Evolutionary conservation across 2,797 vertebrate genomes (phyloP), one percentile per base, ranked within the genome.

Genomic region (Manis pentadactyla): DNA sequence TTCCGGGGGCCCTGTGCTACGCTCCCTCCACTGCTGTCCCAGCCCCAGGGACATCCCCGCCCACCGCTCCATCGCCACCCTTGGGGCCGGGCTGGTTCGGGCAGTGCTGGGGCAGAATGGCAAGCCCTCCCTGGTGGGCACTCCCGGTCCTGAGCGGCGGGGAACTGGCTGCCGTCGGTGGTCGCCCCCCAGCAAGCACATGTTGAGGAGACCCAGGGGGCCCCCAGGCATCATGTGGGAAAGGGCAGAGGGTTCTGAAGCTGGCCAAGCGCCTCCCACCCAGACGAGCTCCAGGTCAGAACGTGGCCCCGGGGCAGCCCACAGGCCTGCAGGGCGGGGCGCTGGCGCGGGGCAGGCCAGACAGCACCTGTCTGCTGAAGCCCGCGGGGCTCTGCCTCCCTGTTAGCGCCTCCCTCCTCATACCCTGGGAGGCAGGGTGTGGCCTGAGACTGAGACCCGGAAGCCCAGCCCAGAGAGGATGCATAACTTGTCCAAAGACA

Each of bases 251-350:
- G 59, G 34, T 9, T 42, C 59, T 6, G 6, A 29, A 42, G 34
- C 61, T 13, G 46, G 49, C 29, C 9, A 2, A 49, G 57, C 34
- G 29, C 73, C 18, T 18, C 66, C 6, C 27, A 6, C 34, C 9
- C 19, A 18, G 34, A 29, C 29, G 15, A 6, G 69, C 29, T 37
- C 39, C 31, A 2, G 46, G 49, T 57, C 21, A 23, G 49, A 64
- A 7, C 13, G 2, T 1, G 6, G 0, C 25, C 66, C 1, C 3
- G 25, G 0, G 10, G 42, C 42, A 10, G 42, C 42, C 42, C 42
- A 46, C 1, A 42, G 42, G 42, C 42, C 42, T 42, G 42, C 42
- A 10, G 18, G 14, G 4, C 10, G 27, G 0, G 7, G 27, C 18
- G 39, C 15, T 0, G 7, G 15, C 0, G 0, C 7, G 27, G 57